Evolutionary conservation across 2,888 invertebrate genomes (phyloP), one percentile per base, ranked within the genome.

Genomic region (Drosophila setosimentum): DNA sequence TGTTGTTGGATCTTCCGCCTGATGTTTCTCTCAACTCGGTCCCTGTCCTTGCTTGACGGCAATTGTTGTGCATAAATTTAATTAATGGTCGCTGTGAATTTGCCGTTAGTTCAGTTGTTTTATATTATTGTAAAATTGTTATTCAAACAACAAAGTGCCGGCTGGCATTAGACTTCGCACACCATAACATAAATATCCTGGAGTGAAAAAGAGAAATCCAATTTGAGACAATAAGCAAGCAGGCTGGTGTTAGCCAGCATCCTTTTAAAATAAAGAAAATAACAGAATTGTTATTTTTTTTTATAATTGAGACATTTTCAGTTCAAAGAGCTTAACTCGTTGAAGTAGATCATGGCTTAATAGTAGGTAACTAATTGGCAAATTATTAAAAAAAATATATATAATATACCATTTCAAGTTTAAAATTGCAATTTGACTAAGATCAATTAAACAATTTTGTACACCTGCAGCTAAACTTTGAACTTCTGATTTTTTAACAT

Each of bases 1-100:
- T 72, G 81, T 78, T 80, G 82, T 68, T 73, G 74, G 68, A 68
- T 73, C 81, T 75, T 82, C 81, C 81, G 74, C 51, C 54, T 63
- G 45, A 53, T 73, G 61, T 68, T 75, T 45, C 51, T 60, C 49
- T 49, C 54, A 45, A 61, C 32, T 42, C 33, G 29, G 33, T 55
- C 68, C 8, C 27, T 7, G 67, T 53, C 58, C 55, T 63, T 76
- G 58, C 58, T 42, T 51, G 68, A 49, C 55, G 69, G 48, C 58
- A 59, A 50, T 67, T 71, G 50, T 54, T 67, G 62, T 76, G 82
- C 79, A 83, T 85, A 85, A 85, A 85, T 83, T 85, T 85, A 83
- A 83, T 83, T 83, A 83, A 85, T 82, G 76, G 82, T 63, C 68
- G 68, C 73, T 73, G 69, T 64, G 79, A 73, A 82, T 85, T 82